A percentile compares a stretch with the other conserved stretches of the same genome.
Evolutionary conservation across 2,888 invertebrate species (phyloP).

Genomic region (Anticlea derivata): DNA sequence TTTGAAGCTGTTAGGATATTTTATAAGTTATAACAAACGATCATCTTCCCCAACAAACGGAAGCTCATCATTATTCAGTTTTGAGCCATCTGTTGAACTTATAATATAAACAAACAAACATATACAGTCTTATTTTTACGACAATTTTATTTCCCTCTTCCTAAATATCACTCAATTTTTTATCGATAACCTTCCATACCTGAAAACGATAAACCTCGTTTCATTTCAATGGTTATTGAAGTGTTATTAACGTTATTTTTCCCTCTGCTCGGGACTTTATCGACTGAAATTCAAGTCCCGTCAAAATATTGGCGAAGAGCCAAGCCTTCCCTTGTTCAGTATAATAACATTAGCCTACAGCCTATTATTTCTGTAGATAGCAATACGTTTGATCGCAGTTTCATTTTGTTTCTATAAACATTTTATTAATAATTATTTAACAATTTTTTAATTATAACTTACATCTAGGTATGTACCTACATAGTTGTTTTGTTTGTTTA

Average conservation of each 20-base stretch:
- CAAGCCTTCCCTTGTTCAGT: constrained; percentile 28
- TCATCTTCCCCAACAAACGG: too few species aligned
- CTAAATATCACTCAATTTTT: constrained; percentile 24
- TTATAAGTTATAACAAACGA: too few species aligned
- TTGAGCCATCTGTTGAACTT: constrained; percentile 9
- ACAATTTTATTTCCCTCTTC: constrained; percentile 11
- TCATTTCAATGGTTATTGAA: constrained; percentile 26
- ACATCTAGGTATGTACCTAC: too few species aligned
- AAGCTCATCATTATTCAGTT: constrained; percentile 4
- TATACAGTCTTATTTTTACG: constrained; percentile 13
- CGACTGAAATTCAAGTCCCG: constrained; percentile 31
- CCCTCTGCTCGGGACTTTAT: constrained; percentile 30
- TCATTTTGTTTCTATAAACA: constrained; percentile 1
- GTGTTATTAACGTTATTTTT: constrained; percentile 37
- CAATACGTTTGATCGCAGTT: not conserved
- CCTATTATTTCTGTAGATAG: constrained; percentile 3
- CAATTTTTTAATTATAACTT: too few species aligned
- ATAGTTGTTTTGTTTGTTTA: too few species aligned
- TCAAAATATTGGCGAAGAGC: constrained; percentile 41
- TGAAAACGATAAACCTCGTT: constrained; percentile 28
- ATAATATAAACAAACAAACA: constrained; percentile 14
- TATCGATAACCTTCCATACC: constrained; percentile 25
- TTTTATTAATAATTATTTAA: too few species aligned
- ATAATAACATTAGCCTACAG: constrained; percentile 8
- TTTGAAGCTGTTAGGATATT: too few species aligned